Evolutionary conservation across 2,888 invertebrate genomes (phyloP).

Genomic region (Melinaea marsaeus): DNA sequence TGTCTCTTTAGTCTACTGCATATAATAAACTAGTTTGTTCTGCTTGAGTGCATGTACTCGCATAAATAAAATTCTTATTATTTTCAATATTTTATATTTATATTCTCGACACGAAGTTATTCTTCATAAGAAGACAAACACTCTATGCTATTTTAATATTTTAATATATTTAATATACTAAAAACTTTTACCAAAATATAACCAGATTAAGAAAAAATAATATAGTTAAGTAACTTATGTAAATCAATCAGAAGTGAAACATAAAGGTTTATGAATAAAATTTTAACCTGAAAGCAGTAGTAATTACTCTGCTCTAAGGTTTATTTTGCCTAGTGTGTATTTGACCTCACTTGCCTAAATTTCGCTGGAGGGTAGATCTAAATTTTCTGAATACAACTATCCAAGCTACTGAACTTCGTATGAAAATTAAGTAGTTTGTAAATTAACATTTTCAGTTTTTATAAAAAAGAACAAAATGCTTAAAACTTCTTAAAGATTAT

Average conservation of each 20-base stretch:
- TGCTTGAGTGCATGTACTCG: not conserved
- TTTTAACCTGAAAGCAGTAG: not conserved
- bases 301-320: conserved; percentile 19
- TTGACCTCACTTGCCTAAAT: conserved; percentile 32
- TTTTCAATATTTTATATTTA: conserved; percentile 13
- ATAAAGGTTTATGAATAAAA: not conserved
- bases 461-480: no score
- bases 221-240: no score
- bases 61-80: conserved; percentile 4
- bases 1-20: not conserved
- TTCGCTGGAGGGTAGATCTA: conserved; percentile 30
- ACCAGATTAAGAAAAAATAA: no score
- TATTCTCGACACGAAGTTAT: not conserved
- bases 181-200: no score
- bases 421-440: conserved; percentile 26
- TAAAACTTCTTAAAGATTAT: no score
- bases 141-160: no score
- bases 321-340: conserved; percentile 28
- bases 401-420: conserved; percentile 9
- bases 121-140: no score
- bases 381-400: conserved; percentile 32
- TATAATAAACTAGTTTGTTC: not conserved
- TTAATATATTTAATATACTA: no score
- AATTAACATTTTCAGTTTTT: no score
- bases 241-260: not conserved